Evolutionary conservation across 92 coral and sea anemone genomes (phyloP).

Genomic region (Desmophyllum pertusum): DNA sequence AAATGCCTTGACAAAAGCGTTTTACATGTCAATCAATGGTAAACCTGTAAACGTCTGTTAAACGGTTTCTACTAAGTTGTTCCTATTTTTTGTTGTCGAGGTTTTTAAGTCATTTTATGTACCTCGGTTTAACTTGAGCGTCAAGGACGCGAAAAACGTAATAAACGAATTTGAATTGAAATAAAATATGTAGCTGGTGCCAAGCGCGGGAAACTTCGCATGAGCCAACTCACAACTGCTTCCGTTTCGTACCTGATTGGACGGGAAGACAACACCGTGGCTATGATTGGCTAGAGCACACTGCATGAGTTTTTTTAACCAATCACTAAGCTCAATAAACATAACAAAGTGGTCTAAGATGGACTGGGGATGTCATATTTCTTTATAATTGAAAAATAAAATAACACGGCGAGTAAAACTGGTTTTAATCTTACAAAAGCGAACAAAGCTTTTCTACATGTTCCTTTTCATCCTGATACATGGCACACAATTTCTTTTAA

Average conservation of each 20-base stretch:
- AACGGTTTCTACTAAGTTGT: background rate
- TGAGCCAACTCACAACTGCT: background rate
- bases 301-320: background rate
- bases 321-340: background rate
- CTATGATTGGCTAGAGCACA: background rate
- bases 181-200: background rate
- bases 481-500: too few relatives aligned
- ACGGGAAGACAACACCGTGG: background rate
- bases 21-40: background rate
- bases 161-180: background rate
- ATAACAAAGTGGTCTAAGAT: too few relatives aligned
- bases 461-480: too few relatives aligned
- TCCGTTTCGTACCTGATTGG: background rate
- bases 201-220: too few relatives aligned
- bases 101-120: too few relatives aligned
- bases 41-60: background rate
- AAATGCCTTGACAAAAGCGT: too few relatives aligned
- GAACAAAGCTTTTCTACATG: too few relatives aligned
- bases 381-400: too few relatives aligned
- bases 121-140: too few relatives aligned
- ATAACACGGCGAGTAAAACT: too few relatives aligned
- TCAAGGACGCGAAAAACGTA: background rate
- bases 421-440: too few relatives aligned
- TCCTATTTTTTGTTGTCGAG: background rate
- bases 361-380: background rate